Evolutionary conservation across 2,113 vertebrate genomes (phyloP), one percentile per base, ranked within the genome.

Genomic region (Madoqua kirkii): DNA sequence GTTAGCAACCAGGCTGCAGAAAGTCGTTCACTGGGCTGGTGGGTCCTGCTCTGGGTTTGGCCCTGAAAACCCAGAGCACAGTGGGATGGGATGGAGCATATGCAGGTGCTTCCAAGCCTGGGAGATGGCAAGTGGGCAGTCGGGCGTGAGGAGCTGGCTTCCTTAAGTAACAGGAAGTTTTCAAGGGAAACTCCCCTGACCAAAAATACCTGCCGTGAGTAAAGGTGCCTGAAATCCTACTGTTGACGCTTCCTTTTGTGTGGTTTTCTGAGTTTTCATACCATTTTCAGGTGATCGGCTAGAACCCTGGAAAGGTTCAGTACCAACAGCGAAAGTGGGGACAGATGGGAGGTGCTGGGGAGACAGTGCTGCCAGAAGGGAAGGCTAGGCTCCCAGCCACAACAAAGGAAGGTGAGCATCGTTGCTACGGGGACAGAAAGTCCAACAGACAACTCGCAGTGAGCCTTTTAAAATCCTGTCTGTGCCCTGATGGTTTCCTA

Each of bases 141-240:
- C 0, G 2, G 67, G 71, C 5, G 10, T 23, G 15, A 45, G 93
- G 33, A 54, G 52, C 29, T 83, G 62, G 59, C 55, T 48, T 59
- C 59, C 79, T 88, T 55, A 4, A 33, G 13, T 40, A 21, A n/a
- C 40, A 33, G 52, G 33, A 36, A 52, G 54, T 4, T 59, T 79
- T 45, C 59, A 13, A 12, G 83, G 74, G 50, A 74, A 40, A 27
- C 17, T 55, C 5, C 25, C 43, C 55, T 31, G 8, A 17, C 67
- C 89, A 15, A 12, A 81, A 93, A n/a, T 43, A n/a, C 31, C 89
- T 81, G 84, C 91, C 17, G 0, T 93, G 60, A 98, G 96, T 96
- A 98, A 98, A 98, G 93, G 96, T 94, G 95, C 96, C 93, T 87
- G 50, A 92, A 93, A 91, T 92, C 95, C 94, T 94, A 89, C 95